Conservation (phyloP, 2,888 invertebrate genomes). For the Tridacna crocea region DNA sequence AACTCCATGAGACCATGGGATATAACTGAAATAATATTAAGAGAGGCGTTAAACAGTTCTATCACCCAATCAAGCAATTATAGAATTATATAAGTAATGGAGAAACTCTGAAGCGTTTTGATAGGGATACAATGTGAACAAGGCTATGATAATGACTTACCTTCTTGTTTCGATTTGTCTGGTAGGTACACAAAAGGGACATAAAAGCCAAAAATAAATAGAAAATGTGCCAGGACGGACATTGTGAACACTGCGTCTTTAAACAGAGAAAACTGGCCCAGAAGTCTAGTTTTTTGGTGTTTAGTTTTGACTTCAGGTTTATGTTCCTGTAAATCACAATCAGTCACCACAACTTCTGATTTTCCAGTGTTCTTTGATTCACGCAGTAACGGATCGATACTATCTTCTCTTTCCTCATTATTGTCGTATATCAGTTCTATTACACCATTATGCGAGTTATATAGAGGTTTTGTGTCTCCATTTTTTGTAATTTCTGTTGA, state of each 20-base stretch:
- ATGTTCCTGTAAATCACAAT: not conserved
- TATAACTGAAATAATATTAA: no score
- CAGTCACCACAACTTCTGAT: not conserved
- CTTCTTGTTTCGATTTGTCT: slow-evolving; percentile 86
- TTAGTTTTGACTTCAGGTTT: not conserved
- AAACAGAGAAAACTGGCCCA: slow-evolving; percentile 21
- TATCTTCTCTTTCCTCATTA: not conserved
- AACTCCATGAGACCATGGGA: no score
- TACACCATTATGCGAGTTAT: slow-evolving; percentile 1
- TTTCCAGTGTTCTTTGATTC: not conserved
- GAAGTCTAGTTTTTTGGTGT: not conserved
- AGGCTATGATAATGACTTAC: slow-evolving; percentile 39
- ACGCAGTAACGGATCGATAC: not conserved
- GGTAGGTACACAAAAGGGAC: slow-evolving; percentile 96
- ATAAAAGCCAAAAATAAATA: slow-evolving; percentile 96
- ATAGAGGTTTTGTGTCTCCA: not conserved
- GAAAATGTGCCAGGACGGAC: slow-evolving; percentile 93
- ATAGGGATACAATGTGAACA: not conserved
- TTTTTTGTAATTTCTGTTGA: no score
- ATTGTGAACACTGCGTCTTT: slow-evolving; percentile 88
- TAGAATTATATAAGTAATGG: no score
- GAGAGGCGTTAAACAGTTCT: no score
- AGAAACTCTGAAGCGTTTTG: no score
- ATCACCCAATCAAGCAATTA: no score
- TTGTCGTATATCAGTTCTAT: not conserved